Base-by-base conservation (phyloP, 2,113 vertebrate genomes). In the Petroica traversi region DNA sequence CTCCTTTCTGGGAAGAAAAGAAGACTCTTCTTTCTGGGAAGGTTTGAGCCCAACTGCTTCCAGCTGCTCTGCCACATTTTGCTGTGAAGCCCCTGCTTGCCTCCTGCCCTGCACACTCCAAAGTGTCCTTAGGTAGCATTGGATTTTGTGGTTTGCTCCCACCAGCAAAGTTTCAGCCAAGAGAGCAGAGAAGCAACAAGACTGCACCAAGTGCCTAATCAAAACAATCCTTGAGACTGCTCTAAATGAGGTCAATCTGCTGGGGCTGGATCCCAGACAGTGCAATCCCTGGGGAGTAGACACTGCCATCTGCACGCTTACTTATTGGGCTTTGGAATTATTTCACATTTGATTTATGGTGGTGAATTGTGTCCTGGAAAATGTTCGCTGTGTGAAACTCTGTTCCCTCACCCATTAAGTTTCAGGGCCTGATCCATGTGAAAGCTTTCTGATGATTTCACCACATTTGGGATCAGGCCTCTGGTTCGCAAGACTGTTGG, bases 281-380 rank as follows among this genome's bases (percentile, higher is more conserved):
- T 55, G 78, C 63, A 81, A 8, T 48, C 92, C 59, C 88, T 71
- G 88, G 89, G 75, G 94, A 95, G 59, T 67, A 95, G 62, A 82
- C 58, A 34, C 59, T 92, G 94, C 75, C 84, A 88, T 96, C 67
- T 95, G 82, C 95, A 92, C 0, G 6, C 75, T 93, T 54, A 45
- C 83, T 96, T 92, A 73, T 7, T 71, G 75, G 78, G 36, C n/a
- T 92, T 88, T 76, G 72, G 75, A 96, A 94, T 89, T 74, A 88
- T 95, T 97, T 52, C 90, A 76, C 0, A 0, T 92, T 85, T 97
- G 92, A 96, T 96, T 95, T 96, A 94, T 94, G 75, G 90, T 24
- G 59, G 51, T 51, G 94, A 93, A 80, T 52, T 88, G 71, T 5
- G 0, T 90, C 64, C 75, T 96, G 93, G 90, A 92, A 93, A 93